A percentile compares a stretch with the other conserved stretches of the same genome.
Evolutionary conservation across 2,113 vertebrate genomes (phyloP).

Genomic region (Perca schrenkii): DNA sequence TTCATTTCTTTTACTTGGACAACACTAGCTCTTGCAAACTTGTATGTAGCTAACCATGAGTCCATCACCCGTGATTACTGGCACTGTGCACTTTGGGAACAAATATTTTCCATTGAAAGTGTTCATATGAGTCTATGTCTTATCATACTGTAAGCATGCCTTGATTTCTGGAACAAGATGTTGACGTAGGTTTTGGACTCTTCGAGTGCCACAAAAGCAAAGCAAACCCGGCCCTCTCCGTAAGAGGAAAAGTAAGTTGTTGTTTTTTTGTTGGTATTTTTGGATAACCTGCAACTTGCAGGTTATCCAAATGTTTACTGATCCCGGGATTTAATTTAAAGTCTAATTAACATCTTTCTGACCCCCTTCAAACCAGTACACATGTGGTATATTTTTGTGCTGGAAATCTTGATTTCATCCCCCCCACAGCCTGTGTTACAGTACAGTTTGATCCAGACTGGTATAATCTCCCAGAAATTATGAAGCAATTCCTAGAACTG

Average conservation of each 20-base stretch:
- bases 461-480: conserved; percentile 55
- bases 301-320: conserved; percentile 46
- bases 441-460: conserved; percentile 56
- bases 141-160: conserved; percentile 23
- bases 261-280: conserved; percentile 7
- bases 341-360: not conserved
- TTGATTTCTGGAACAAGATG: conserved; percentile 21
- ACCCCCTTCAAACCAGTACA: conserved; percentile 2
- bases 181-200: conserved; percentile 25
- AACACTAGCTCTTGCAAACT: not conserved
- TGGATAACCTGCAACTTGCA: conserved; percentile 18
- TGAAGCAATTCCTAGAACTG: conserved; percentile 65
- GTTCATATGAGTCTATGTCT: conserved; percentile 37
- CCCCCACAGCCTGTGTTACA: not conserved
- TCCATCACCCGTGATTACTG: not conserved
- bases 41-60: not conserved
- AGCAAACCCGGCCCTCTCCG: not conserved
- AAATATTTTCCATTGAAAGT: conserved; percentile 23
- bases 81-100: conserved; percentile 28
- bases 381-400: not conserved
- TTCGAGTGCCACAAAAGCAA: conserved; percentile 12
- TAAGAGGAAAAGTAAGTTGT: conserved; percentile 8
- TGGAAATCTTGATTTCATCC: conserved; percentile 39
- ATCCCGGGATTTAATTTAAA: conserved; percentile 1
- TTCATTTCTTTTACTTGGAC: conserved; percentile 3